phyloP scores from a whole-genome alignment of 2,113 vertebrate species.

The Pollachius pollachius region DNA sequence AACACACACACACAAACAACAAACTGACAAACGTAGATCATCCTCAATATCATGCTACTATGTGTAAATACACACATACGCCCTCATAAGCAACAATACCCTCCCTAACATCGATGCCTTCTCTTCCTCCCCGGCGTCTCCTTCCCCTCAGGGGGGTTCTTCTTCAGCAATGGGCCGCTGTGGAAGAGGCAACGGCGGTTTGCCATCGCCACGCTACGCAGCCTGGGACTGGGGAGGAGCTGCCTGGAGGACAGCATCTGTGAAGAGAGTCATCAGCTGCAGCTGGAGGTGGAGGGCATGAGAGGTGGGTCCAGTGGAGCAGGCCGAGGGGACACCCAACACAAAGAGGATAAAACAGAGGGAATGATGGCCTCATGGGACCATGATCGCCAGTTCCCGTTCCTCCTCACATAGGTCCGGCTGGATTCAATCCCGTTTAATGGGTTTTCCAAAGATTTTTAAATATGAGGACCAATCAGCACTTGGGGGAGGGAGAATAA shows the following conservation, averaged over 20 bases:
- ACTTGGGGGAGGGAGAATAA: too few species aligned
- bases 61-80: too few species aligned
- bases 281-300: conserved; percentile 69
- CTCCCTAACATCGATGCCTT: neutral
- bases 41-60: neutral
- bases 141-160: conserved; percentile 56
- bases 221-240: conserved; percentile 77
- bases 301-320: conserved; percentile 63
- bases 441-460: too few species aligned
- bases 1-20: neutral
- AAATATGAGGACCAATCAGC: too few species aligned
- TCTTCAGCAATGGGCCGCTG: conserved; percentile 66
- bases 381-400: too few species aligned
- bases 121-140: neutral
- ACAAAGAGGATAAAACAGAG: neutral
- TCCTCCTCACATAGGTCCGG: too few species aligned
- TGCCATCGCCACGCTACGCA: conserved; percentile 71
- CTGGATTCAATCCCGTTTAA: too few species aligned
- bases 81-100: neutral
- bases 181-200: conserved; percentile 81
- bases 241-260: conserved; percentile 75
- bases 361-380: neutral
- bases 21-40: too few species aligned
- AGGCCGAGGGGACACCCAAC: neutral
- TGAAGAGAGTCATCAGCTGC: conserved; percentile 73